phyloP scores from a whole-genome alignment of 1,140 invertebrate species.

The Plectrocnemia conspersa region DNA sequence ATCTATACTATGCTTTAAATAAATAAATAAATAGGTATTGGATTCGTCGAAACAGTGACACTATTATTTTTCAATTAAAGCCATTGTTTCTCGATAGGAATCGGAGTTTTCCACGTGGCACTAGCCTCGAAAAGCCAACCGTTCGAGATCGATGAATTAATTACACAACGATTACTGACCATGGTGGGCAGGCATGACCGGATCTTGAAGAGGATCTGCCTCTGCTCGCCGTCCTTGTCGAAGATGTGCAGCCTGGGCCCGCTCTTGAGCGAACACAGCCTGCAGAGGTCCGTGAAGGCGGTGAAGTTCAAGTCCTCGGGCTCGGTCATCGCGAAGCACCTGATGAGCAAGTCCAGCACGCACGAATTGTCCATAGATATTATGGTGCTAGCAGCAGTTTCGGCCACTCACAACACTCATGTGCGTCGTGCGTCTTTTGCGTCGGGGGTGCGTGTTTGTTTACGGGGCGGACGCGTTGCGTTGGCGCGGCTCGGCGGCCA shows the following conservation, averaged over 20 bases:
- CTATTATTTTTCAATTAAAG: too few relatives aligned
- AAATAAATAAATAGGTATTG: too few relatives aligned
- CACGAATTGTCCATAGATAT: constrained; percentile 53
- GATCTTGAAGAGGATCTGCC: constrained; percentile 64
- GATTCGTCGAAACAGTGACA: neutral
- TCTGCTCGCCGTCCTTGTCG: constrained; percentile 64
- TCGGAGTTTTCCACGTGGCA: neutral
- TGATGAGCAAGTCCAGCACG: constrained; percentile 53
- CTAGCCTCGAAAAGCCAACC: neutral
- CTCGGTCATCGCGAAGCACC: constrained; percentile 60
- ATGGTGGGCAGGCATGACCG: constrained; percentile 61
- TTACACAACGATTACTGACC: constrained; percentile 48
- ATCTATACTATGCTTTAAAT: too few relatives aligned
- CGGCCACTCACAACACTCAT: constrained; percentile 7
- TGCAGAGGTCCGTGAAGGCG: constrained; percentile 60
- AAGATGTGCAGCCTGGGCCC: constrained; percentile 63
- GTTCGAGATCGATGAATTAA: too few relatives aligned
- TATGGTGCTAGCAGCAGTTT: neutral
- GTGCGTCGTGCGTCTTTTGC: constrained; percentile 12
- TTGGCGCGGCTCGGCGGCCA: constrained; percentile 12
- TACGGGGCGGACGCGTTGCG: constrained; percentile 18
- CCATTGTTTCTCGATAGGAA: neutral
- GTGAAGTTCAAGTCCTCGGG: constrained; percentile 62
- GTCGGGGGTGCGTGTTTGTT: constrained; percentile 15
- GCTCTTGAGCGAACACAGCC: constrained; percentile 62